Evolutionary conservation across 2,888 invertebrate genomes (phyloP), one percentile per base, ranked within the genome.

Genomic region (Oligia strigilis): DNA sequence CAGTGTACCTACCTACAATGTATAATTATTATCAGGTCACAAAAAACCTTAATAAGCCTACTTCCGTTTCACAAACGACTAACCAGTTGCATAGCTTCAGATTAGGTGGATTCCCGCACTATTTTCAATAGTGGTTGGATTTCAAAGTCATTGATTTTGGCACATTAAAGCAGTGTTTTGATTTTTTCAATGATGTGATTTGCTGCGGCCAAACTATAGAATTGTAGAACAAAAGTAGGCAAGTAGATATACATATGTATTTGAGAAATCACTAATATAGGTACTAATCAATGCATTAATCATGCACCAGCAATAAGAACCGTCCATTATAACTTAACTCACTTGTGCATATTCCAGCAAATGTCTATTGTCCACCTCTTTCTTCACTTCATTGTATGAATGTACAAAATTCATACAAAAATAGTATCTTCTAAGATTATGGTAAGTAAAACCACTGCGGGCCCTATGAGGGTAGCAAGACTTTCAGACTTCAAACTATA

Each of bases 361-460:
- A 55, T 55, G 19, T n/a, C 13, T 46, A 66, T 71, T 64, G 49
- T 71, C 66, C 40, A 72, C 43, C 19, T 29, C 13, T 73, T 71
- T 64, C 52, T 64, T 65, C 77, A 72, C 62, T 62, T 73, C 72
- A 75, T 58, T 17, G 70, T 64, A 84, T 86, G 71, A 83, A 75
- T 67, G 70, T 87, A 87, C 64, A 84, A 87, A 87, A 84, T 71
- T 75, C 78, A 69, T 84, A 78, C 43, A 87, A 84, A 87, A 84
- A 72, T 75, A 83, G 49, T 74, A 43, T 70, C 36, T 65, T n/a
- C n/a, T 72, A 75, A n/a, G 8, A 64, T 72, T 82, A 73, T n/a
- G 17, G 23, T 84, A 73, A 52, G 23, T 84, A 73, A 52, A 73
- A 83, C 58, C 71, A 75, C 36, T 43, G 40, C 0, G 75, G 86